Evolutionary conservation across 2,113 vertebrate genomes (phyloP), one percentile per base, ranked within the genome.

Genomic region (Myotis brandtii): DNA sequence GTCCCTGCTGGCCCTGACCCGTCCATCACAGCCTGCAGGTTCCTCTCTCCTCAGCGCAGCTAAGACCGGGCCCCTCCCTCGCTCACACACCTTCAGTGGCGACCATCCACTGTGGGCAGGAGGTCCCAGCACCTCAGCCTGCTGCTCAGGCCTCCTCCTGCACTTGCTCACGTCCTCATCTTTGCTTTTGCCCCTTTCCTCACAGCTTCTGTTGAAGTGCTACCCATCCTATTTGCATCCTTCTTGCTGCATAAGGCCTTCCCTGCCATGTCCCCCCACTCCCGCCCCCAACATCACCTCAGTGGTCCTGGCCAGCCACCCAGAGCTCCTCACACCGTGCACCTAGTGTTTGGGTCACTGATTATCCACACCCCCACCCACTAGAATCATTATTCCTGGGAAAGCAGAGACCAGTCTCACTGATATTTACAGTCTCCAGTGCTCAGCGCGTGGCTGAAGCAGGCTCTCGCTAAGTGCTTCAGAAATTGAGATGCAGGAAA

Each of bases 71-170:
- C 48, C 40, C 17, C 13, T n/a, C 25, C 46, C 30, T n/a, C 30
- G 75, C 27, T 89, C 84, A 52, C 2, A 83, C 56, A 37, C 21
- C 32, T 79, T 62, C 12, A 2, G 3, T 14, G 87, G 70, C 76
- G 46, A 25, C 56, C 23, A 70, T 1, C 21, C 17, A 20, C 50
- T 56, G 4, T 0, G 21, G 7, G 40, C 21, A 34, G 1, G 0
- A 12, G 20, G 30, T 67, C 40, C 18, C 62, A 43, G 81, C 66
- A 9, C 7, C 20, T 37, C 8, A 0, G 73, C 46, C 77, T 72
- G 34, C 32, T 4, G 11, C 7, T 12, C 50, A 7, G 48, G 56
- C 27, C 7, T 30, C 21, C 25, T 40, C 67, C 64, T n/a, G 12
- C 2, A 21, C 43, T 25, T 54, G 20, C 46, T 80, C 50, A 30